Base-by-base conservation (phyloP, 2,888 invertebrate species). In the Dasypolia templi region DNA sequence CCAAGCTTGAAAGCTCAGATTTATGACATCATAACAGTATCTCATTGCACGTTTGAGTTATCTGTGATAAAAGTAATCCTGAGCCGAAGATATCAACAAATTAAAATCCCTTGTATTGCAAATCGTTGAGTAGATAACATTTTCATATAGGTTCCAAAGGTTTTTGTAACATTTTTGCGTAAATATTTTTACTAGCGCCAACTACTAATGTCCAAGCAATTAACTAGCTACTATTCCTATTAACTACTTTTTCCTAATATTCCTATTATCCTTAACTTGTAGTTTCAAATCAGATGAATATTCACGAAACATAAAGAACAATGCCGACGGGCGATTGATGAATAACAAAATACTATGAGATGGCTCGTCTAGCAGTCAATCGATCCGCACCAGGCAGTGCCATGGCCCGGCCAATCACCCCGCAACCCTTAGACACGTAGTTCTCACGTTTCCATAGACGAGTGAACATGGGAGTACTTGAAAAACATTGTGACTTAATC, bases 371-470 rank as follows among this genome's bases (percentile, higher is more conserved):
- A 88, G 87, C 80, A 87, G 61, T 78, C 82, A 89, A 96, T 96
- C 95, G 95, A 95, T 94, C 94, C 91, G 95, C 86, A 83, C 91
- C 93, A 92, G 83, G 79, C 90, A 55, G 95, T 94, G 83, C 94
- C 94, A 90, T 82, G 93, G 80, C 78, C 86, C 92, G 95, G 95
- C 91, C 96, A 95, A 82, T 94, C 93, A 96, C 95, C 96, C 93
- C 91, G 59, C 84, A 85, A 83, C 87, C 89, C 87, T 87, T 86
- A 87, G 82, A 84, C 85, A 87, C 88, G 77, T 87, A 87, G 79
- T 89, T 88, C 87, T 90, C 90, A 90, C 78, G 44, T 74, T 77
- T 51, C 59, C 62, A 44, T 51, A 65, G 22, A 64, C 65, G 79
- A 69, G 56, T 51, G 73, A 72, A 58, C 58, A 74, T 61, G 58